Evolutionary conservation across 2,888 invertebrate genomes (phyloP).

Genomic region (Silvanus unidentatus): DNA sequence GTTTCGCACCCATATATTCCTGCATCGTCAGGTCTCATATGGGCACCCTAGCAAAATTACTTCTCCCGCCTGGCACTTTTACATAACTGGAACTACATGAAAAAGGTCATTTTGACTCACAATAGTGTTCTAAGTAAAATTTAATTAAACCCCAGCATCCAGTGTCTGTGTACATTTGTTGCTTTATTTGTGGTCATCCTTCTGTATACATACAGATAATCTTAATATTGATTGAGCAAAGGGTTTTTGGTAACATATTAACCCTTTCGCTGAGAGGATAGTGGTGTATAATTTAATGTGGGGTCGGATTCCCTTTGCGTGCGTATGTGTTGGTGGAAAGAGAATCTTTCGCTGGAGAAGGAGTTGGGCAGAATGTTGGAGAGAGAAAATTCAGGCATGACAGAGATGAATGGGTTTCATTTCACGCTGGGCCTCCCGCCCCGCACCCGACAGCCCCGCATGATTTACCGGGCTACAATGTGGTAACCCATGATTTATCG

Average conservation of each 20-base stretch:
- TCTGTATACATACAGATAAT: not conserved
- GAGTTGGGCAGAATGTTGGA: slow-evolving; percentile 25
- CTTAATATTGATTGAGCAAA: slow-evolving; percentile 1
- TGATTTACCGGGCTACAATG: slow-evolving; percentile 64
- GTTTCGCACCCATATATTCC: slow-evolving; percentile 39
- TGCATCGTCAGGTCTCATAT: slow-evolving; percentile 28
- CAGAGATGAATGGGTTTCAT: slow-evolving; percentile 51
- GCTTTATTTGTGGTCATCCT: too few relatives aligned
- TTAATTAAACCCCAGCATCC: too few relatives aligned
- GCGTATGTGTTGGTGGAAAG: slow-evolving; percentile 4
- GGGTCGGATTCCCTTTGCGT: slow-evolving; percentile 10
- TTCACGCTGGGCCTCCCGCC: slow-evolving; percentile 52
- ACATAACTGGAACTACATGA: too few relatives aligned
- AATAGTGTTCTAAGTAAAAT: too few relatives aligned
- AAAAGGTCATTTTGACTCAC: too few relatives aligned
- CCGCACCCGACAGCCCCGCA: slow-evolving; percentile 48
- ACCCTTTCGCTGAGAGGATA: slow-evolving; percentile 24
- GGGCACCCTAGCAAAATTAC: not conserved
- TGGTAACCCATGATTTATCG: slow-evolving; percentile 65
- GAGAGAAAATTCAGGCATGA: slow-evolving; percentile 35
- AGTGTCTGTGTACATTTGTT: too few relatives aligned
- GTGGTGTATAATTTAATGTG: slow-evolving; percentile 24
- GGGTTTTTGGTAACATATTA: slow-evolving; percentile 18
- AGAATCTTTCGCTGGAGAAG: slow-evolving; percentile 17
- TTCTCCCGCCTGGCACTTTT: too few relatives aligned